These are phyloP conservation scores for Ornithoptera alexandrae DNA, from an alignment of 2,888 invertebrate species.

Conservation along the genomic window DNA sequence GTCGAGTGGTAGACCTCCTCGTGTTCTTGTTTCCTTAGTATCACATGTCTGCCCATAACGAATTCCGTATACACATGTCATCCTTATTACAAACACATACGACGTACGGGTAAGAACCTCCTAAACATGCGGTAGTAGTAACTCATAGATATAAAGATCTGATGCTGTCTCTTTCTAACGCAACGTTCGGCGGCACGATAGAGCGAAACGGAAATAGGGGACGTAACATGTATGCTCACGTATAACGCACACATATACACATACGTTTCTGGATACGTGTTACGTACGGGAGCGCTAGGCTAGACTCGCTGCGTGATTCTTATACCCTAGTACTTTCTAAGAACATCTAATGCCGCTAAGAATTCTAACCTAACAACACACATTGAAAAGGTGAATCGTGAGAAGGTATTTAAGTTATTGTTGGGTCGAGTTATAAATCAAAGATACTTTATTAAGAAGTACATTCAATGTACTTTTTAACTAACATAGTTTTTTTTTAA, in stretches of 20 bases:
- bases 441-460: background rate
- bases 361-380: constrained; percentile 55
- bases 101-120: constrained; percentile 12
- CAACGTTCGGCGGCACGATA: constrained; percentile 29
- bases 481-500: background rate
- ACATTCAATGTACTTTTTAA: background rate
- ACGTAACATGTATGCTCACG: constrained; percentile 52
- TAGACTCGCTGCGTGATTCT: constrained; percentile 61
- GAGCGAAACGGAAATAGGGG: constrained; percentile 59
- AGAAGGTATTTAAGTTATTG: constrained; percentile 28
- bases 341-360: constrained; percentile 75
- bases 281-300: constrained; percentile 56
- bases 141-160: constrained; percentile 40
- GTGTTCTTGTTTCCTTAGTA: constrained; percentile 41
- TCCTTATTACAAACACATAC: constrained; percentile 34
- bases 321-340: constrained; percentile 75
- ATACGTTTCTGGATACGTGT: constrained; percentile 54
- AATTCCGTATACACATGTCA: constrained; percentile 33
- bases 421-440: constrained; percentile 31
- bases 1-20: constrained; percentile 21
- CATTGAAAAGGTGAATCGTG: constrained; percentile 28
- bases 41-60: constrained; percentile 33
- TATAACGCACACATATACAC: constrained; percentile 50
- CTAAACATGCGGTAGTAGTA: constrained; percentile 36
- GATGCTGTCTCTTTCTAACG: constrained; percentile 42